These are phyloP conservation scores for Popillia japonica DNA, from an alignment of 1,140 invertebrate genomes.

Conservation along the genomic window DNA sequence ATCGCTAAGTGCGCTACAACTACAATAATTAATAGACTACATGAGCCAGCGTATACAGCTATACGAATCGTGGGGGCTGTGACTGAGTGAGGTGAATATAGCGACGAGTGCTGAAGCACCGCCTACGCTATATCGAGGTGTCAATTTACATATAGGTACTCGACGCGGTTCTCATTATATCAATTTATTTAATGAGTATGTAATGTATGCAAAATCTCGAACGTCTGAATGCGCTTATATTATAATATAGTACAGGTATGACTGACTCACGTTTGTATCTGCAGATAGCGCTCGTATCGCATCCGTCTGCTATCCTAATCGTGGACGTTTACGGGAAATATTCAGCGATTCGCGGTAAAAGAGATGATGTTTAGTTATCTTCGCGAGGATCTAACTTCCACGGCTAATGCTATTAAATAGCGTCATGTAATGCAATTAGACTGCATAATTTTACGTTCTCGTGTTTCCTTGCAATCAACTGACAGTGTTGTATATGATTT, in stretches of 20 bases:
- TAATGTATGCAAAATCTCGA: slow-evolving; percentile 32
- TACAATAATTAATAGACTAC: slow-evolving; percentile 31
- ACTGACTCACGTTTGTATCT: not conserved
- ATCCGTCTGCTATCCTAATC: slow-evolving; percentile 1
- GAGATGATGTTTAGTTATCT: slow-evolving; percentile 15
- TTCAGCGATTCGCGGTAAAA: not conserved
- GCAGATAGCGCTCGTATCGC: not conserved
- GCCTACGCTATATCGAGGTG: slow-evolving; percentile 33
- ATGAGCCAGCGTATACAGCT: not conserved
- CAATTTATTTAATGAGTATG: slow-evolving; percentile 36
- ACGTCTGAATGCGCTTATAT: not conserved
- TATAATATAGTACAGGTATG: not conserved
- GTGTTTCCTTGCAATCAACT: not conserved
- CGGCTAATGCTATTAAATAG: slow-evolving; percentile 6
- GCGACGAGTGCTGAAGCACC: slow-evolving; percentile 1
- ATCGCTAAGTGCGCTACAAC: not conserved
- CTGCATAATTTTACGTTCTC: slow-evolving; percentile 11
- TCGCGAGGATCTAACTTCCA: not conserved
- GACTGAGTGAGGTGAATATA: not conserved
- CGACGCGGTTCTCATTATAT: slow-evolving; percentile 25
- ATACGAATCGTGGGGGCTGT: not conserved
- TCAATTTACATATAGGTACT: slow-evolving; percentile 39
- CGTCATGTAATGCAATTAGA: slow-evolving; percentile 27
- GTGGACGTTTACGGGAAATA: not conserved
- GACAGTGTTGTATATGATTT: not conserved